Conservation (phyloP, 2,113 vertebrate species). For the Thermophis baileyi region DNA sequence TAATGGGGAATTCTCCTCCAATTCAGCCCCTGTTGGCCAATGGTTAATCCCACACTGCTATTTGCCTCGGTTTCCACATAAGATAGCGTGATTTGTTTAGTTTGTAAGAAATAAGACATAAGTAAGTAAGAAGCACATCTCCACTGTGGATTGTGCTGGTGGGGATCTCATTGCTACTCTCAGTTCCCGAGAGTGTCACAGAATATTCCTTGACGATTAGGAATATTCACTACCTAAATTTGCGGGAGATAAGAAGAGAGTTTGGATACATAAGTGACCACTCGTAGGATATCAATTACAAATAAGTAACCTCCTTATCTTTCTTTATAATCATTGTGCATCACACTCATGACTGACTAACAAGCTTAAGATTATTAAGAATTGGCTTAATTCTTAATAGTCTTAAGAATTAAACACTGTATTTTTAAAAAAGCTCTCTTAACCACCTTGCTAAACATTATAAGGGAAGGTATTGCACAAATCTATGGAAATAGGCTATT, state of each 20-base stretch:
- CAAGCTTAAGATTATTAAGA: too few relatives aligned
- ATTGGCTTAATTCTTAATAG: background rate
- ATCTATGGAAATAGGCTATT: background rate
- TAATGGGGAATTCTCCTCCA: background rate
- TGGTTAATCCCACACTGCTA: background rate
- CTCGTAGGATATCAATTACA: background rate
- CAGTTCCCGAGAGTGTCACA: background rate
- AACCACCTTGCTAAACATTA: background rate
- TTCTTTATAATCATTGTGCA: background rate
- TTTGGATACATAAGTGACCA: background rate
- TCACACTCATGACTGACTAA: background rate
- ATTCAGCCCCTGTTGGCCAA: background rate
- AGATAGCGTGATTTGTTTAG: background rate
- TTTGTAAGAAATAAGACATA: background rate
- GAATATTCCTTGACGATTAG: background rate
- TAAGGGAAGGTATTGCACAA: background rate
- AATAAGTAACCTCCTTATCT: background rate
- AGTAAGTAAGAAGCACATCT: background rate
- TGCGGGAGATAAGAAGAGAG: background rate
- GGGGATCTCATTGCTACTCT: background rate
- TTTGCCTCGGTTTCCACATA: background rate
- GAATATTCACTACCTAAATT: background rate
- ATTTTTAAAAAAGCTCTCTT: background rate
- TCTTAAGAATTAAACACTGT: background rate
- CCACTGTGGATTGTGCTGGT: background rate